Percentiles rank a stretch among this genome's conserved stretches.
phyloP scores from a whole-genome alignment of 2,113 vertebrate species.

The Aspiorhynchus laticeps region DNA sequence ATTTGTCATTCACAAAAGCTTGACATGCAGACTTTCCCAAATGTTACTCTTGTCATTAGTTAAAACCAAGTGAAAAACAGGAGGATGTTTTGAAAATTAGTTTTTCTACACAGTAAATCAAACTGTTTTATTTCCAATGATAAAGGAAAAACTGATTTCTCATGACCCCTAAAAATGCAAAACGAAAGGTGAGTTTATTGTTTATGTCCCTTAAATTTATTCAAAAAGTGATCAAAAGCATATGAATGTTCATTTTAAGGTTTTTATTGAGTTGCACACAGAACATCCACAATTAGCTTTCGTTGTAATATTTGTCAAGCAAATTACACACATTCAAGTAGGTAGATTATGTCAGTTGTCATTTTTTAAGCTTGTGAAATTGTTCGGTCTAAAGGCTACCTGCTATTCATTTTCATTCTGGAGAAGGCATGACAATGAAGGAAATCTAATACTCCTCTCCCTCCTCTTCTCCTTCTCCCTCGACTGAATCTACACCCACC shows the following conservation, averaged over 20 bases:
- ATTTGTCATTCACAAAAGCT: too few relatives aligned
- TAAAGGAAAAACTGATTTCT: not conserved
- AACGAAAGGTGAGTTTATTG: not conserved
- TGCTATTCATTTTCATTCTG: not conserved
- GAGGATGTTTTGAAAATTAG: not conserved
- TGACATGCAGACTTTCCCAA: too few relatives aligned
- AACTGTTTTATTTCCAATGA: not conserved
- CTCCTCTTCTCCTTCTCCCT: constrained; percentile 14
- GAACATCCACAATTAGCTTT: not conserved
- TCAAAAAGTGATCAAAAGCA: not conserved
- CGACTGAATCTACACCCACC: too few relatives aligned
- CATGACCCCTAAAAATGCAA: not conserved
- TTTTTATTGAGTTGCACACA: constrained; percentile 45
- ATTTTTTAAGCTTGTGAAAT: not conserved
- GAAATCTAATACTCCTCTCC: constrained; percentile 55
- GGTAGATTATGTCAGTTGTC: too few relatives aligned
- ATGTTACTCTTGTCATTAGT: too few relatives aligned
- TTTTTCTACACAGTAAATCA: not conserved
- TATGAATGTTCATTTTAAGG: not conserved
- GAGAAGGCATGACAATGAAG: not conserved
- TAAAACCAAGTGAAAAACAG: not conserved
- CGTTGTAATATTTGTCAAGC: not conserved
- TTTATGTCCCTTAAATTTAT: not conserved
- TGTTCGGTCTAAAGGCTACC: not conserved
- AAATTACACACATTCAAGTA: not conserved